A percentile compares a stretch with the other conserved stretches of the same genome.
phyloP scores from a whole-genome alignment of 1,140 invertebrate species.

The Camponotus pennsylvanicus region DNA sequence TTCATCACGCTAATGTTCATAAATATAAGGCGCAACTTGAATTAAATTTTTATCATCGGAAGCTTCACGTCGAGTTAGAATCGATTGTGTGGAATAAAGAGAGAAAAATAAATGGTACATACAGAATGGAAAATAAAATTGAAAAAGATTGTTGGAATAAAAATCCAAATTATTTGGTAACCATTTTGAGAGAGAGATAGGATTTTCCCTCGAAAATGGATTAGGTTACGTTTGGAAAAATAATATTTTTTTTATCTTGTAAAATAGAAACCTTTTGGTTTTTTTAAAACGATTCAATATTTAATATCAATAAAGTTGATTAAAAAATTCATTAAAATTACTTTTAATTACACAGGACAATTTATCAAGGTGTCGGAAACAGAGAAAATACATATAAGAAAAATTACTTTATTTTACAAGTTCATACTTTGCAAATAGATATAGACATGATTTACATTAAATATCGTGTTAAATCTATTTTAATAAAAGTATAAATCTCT shows the following conservation, averaged over 20 bases:
- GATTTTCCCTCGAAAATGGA: no score
- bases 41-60: no score
- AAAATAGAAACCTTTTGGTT: no score
- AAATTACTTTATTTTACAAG: neutral
- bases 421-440: neutral
- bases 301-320: neutral
- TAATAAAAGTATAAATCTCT: neutral
- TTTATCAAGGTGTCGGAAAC: no score
- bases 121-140: no score
- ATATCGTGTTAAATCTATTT: neutral
- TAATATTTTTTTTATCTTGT: no score
- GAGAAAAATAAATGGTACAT: neutral
- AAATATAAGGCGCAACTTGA: neutral
- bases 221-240: no score
- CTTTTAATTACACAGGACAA: neutral
- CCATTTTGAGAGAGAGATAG: no score
- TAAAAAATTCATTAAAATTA: neutral
- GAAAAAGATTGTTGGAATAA: no score
- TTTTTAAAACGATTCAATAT: neutral
- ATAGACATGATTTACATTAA: neutral
- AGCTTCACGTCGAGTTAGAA: no score
- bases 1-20: constrained; percentile 7
- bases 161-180: no score
- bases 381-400: neutral
- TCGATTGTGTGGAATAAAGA: neutral